Base-by-base conservation (phyloP, 1,140 invertebrate species). In the Oncopodura yosiiana region DNA sequence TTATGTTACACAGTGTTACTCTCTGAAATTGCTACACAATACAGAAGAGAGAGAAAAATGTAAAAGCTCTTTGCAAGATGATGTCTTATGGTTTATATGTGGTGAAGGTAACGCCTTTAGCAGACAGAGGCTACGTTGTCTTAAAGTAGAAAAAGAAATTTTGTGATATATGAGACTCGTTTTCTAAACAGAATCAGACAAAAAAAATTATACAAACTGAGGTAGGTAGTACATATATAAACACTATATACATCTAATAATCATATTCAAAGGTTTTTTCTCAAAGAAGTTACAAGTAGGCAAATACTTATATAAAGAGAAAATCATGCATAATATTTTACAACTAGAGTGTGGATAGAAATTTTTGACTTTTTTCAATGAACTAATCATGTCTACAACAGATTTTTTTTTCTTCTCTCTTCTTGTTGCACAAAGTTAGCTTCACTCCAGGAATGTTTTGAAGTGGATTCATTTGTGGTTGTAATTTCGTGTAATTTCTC, bases 81-180 rank as follows among this genome's bases (percentile, higher is more conserved):
- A n/a, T n/a, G n/a, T n/a, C n/a, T n/a, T n/a, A n/a, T n/a, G 30
- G 36, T 53, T 24, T 53, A 34, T 53, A 38, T 38, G 29, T 38
- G 52, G 43, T 45, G 45, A 45, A 30, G 43, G 52, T 38, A 36
- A 45, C 43, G 43, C 42, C 43, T 34, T 46, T 43, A 24, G 19
- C 44, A 30, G 44, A 46, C 32, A 30, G 27, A 14, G 12, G 24
- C 44, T 27, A 24, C 14, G n/a, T 29, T 46, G 6, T 27, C 26
- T 6, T 9, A 16, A 8, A 41, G 18, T 18, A 18, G 4, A 5
- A 6, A n/a, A 12, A 44, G 24, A 46, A 27, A 12, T 30, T 18
- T n/a, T 6, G 52, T 53, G 52, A 53, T 53, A 53, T 53, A 53
- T 53, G 52, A 53, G 30, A 21, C 34, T 30, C 14, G 34, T 37